A percentile compares a stretch with the other conserved stretches of the same genome.
Evolutionary conservation across 2,113 vertebrate species (phyloP).

Genomic region (Cacatua alba): DNA sequence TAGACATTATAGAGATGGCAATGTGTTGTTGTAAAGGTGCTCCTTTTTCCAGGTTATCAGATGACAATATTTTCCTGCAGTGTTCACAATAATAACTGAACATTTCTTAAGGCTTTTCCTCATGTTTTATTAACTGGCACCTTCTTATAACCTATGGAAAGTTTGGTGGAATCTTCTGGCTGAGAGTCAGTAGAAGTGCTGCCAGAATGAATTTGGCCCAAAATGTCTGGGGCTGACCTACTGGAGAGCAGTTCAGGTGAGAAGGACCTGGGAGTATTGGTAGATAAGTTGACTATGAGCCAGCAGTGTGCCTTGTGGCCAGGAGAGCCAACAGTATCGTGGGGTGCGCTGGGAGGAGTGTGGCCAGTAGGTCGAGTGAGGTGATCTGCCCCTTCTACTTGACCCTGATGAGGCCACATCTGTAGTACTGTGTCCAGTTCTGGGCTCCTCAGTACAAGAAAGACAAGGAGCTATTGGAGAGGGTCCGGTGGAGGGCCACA

Average conservation of each 20-base stretch:
- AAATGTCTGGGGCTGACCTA: not conserved
- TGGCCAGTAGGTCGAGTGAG: not conserved
- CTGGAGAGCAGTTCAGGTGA: not conserved
- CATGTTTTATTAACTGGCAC: not conserved
- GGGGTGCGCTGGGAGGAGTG: not conserved
- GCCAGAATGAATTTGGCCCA: not conserved
- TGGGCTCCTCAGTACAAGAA: not conserved
- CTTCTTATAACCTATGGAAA: not conserved
- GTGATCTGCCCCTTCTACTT: not conserved
- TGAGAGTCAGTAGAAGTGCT: not conserved
- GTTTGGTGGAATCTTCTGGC: not conserved
- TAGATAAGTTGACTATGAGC: not conserved
- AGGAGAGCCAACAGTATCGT: not conserved
- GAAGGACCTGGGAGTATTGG: not conserved
- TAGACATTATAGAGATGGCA: not conserved
- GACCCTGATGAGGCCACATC: not conserved
- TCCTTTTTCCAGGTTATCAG: not conserved
- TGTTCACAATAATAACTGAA: not conserved
- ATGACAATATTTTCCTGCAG: not conserved
- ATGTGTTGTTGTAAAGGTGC: not conserved
- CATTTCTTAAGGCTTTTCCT: not conserved
- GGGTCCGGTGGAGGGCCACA: not conserved
- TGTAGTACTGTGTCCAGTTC: not conserved
- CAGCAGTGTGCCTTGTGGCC: not conserved
- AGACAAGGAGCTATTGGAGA: not conserved